Percentiles rank a stretch among this genome's conserved stretches.
phyloP scores from a whole-genome alignment of 2,888 invertebrate genomes.

The Tipula lateralis region DNA sequence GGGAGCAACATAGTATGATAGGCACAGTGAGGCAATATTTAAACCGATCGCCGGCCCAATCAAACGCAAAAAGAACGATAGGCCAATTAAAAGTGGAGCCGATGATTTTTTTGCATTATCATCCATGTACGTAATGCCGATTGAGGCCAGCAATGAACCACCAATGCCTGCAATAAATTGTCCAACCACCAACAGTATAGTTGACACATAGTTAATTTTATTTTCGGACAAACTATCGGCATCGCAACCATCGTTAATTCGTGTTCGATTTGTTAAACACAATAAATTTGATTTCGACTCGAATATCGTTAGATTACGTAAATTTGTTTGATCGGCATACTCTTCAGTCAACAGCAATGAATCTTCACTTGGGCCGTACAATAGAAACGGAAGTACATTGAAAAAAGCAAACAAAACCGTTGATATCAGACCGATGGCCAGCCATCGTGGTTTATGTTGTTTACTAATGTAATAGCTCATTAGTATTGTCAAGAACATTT shows the following conservation, averaged over 20 bases:
- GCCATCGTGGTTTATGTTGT: slow-evolving; percentile 55
- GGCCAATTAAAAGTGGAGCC: slow-evolving; percentile 56
- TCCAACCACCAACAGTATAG: slow-evolving; percentile 59
- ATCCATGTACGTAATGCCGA: slow-evolving; percentile 70
- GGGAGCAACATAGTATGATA: slow-evolving; percentile 63
- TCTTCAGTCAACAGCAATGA: slow-evolving; percentile 59
- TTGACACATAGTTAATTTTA: slow-evolving; percentile 57
- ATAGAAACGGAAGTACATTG: slow-evolving; percentile 62
- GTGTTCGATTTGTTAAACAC: background rate
- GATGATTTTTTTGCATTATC: slow-evolving; percentile 69
- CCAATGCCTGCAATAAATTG: slow-evolving; percentile 68
- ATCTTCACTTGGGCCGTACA: slow-evolving; percentile 65
- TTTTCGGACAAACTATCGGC: slow-evolving; percentile 52
- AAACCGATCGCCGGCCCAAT: slow-evolving; percentile 66
- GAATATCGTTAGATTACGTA: slow-evolving; percentile 56
- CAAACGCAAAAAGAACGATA: slow-evolving; percentile 63
- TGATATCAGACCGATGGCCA: slow-evolving; percentile 47
- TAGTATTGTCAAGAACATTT: slow-evolving; percentile 51
- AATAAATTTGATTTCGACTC: slow-evolving; percentile 42
- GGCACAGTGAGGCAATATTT: slow-evolving; percentile 59
- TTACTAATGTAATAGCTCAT: slow-evolving; percentile 53
- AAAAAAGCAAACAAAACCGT: slow-evolving; percentile 61
- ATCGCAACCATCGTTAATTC: slow-evolving; percentile 38
- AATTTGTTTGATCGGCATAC: slow-evolving; percentile 53
- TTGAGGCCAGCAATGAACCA: slow-evolving; percentile 62